Percentiles rank a stretch among this genome's conserved stretches.
These are phyloP conservation scores for Amyelois transitella DNA, from an alignment of 1,140 invertebrate genomes.

Conservation along the genomic window DNA sequence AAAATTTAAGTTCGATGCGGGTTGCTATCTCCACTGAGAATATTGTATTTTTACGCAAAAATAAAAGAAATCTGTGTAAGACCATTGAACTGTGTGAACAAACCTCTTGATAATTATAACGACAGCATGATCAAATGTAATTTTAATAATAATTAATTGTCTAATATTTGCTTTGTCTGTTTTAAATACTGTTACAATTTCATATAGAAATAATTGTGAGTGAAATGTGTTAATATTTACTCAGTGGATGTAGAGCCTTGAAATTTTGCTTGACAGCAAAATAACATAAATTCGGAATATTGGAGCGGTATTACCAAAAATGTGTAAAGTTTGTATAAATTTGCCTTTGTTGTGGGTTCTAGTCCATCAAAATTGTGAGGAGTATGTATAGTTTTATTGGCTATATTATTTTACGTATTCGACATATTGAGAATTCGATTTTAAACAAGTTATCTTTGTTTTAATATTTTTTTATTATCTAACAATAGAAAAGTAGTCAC, in stretches of 20 bases:
- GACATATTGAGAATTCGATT: conserved; percentile 37
- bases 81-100: background rate
- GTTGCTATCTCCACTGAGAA: background rate
- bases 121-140: too few relatives aligned
- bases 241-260: background rate
- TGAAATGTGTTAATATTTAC: background rate
- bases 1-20: background rate
- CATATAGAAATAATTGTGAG: too few relatives aligned
- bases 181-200: too few relatives aligned
- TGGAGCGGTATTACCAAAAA: conserved; percentile 53
- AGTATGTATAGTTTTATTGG: conserved; percentile 53
- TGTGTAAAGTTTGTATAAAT: conserved; percentile 40
- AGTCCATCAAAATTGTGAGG: conserved; percentile 66
- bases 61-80: too few relatives aligned
- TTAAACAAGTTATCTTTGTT: conserved; percentile 50
- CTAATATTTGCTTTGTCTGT: too few relatives aligned
- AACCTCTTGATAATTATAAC: too few relatives aligned
- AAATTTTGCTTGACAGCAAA: background rate
- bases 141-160: too few relatives aligned
- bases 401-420: conserved; percentile 33
- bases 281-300: background rate
- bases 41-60: background rate
- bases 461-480: conserved; percentile 61
- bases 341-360: conserved; percentile 61
- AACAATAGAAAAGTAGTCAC: conserved; percentile 63